Evolutionary conservation across 2,888 invertebrate genomes (phyloP).

Genomic region (Agrypnus murinus): DNA sequence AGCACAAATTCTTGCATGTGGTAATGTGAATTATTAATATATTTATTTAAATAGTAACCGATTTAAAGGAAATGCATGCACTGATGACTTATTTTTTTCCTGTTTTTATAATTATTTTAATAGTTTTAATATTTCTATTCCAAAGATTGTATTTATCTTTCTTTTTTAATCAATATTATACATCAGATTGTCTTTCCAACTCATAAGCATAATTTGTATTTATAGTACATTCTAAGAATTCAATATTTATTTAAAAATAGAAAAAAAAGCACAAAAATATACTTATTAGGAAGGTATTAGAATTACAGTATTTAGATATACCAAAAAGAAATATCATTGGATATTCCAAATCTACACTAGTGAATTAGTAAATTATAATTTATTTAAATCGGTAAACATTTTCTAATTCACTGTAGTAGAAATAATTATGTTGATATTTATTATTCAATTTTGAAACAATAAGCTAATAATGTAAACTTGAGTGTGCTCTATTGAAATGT

Average conservation of each 20-base stretch:
- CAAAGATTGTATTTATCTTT: background rate
- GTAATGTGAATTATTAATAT: background rate
- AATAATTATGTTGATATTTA: background rate
- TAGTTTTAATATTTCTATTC: background rate
- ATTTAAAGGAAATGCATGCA: no score
- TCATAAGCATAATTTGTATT: background rate
- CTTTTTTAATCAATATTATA: background rate
- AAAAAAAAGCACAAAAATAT: background rate
- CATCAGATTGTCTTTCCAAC: background rate
- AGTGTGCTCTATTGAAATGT: background rate
- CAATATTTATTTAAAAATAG: background rate
- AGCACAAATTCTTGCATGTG: slow-evolving; percentile 2
- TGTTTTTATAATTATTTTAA: background rate
- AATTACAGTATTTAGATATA: slow-evolving; percentile 28
- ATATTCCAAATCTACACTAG: background rate
- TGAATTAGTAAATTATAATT: background rate
- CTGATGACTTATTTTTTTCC: no score
- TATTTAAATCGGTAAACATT: background rate
- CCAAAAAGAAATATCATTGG: slow-evolving; percentile 20
- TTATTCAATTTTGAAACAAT: background rate
- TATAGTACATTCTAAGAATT: background rate
- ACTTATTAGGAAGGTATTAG: slow-evolving; percentile 25
- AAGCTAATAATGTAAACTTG: background rate
- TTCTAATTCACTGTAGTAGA: background rate
- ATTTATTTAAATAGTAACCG: no score